Percentiles rank a stretch among this genome's conserved stretches.
Evolutionary conservation across 2,113 vertebrate genomes (phyloP).

Genomic region (Dipodomys ordii): DNA sequence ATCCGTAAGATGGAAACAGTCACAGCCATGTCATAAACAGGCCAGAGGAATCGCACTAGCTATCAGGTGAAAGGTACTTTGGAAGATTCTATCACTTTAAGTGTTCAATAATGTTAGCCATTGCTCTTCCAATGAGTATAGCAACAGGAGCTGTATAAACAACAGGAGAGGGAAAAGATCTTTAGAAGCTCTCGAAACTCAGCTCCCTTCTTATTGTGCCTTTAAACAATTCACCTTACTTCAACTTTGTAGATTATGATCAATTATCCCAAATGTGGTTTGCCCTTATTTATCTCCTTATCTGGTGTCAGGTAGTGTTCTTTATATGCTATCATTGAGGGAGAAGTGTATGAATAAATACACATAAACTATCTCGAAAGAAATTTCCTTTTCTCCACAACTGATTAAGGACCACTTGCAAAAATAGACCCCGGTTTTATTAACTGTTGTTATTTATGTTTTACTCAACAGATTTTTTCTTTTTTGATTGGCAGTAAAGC

Average conservation of each 20-base stretch:
- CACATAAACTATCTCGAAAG: conserved; percentile 24
- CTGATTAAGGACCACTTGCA: not conserved
- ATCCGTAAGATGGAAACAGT: not conserved
- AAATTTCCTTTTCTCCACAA: not conserved
- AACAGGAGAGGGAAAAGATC: not conserved
- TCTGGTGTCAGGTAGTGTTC: not conserved
- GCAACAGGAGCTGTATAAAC: not conserved
- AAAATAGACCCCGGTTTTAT: not conserved
- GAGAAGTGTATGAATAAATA: not conserved
- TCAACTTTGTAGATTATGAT: not conserved
- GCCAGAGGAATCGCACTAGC: not conserved
- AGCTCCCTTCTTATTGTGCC: not conserved
- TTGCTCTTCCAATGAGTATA: not conserved
- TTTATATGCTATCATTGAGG: not conserved
- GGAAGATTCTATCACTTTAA: not conserved
- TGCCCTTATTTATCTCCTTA: not conserved
- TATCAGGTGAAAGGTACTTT: not conserved
- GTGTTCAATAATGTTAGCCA: not conserved
- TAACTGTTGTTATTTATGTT: not conserved
- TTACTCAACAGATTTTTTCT: not conserved
- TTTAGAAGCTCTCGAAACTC: not conserved
- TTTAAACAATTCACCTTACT: not conserved
- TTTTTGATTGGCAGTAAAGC: not conserved
- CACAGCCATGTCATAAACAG: not conserved
- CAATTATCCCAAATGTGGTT: not conserved